These are phyloP conservation scores for Cerastis leucographa DNA, from an alignment of 2,888 invertebrate species.

Conservation along the genomic window DNA sequence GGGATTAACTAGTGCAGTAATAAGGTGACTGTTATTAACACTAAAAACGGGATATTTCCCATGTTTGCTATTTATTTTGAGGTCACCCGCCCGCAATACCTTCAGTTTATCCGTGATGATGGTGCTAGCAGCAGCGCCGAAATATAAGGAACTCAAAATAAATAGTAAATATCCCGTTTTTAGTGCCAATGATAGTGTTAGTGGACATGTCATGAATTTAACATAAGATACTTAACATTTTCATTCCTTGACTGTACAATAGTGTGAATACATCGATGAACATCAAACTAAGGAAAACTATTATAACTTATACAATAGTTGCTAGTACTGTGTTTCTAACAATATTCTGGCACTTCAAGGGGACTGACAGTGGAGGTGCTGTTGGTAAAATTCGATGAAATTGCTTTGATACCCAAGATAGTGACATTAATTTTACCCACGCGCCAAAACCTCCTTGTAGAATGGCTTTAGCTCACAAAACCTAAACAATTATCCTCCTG, in stretches of 20 bases:
- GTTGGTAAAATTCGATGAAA: neutral
- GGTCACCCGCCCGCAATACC: too few relatives aligned
- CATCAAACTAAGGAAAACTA: neutral
- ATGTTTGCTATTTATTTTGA: too few relatives aligned
- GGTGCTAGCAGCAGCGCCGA: too few relatives aligned
- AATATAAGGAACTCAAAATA: too few relatives aligned
- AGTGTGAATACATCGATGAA: neutral
- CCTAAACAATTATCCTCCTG: neutral
- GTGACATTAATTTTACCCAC: neutral
- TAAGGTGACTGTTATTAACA: too few relatives aligned
- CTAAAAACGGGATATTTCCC: too few relatives aligned
- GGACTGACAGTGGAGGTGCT: too few relatives aligned
- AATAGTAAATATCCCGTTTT: too few relatives aligned
- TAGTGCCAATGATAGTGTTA: too few relatives aligned
- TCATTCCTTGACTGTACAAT: neutral
- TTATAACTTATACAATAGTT: neutral
- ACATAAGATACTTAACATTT: neutral
- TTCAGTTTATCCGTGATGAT: too few relatives aligned
- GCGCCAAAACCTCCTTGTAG: neutral
- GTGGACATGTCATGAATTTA: neutral
- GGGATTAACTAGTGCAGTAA: too few relatives aligned
- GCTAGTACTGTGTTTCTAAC: neutral
- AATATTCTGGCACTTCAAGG: neutral
- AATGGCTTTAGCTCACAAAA: neutral
- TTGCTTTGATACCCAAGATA: neutral